Percentiles rank a stretch among this genome's conserved stretches.
Evolutionary conservation across 2,888 invertebrate species (phyloP).

Genomic region (Plebejus argus): DNA sequence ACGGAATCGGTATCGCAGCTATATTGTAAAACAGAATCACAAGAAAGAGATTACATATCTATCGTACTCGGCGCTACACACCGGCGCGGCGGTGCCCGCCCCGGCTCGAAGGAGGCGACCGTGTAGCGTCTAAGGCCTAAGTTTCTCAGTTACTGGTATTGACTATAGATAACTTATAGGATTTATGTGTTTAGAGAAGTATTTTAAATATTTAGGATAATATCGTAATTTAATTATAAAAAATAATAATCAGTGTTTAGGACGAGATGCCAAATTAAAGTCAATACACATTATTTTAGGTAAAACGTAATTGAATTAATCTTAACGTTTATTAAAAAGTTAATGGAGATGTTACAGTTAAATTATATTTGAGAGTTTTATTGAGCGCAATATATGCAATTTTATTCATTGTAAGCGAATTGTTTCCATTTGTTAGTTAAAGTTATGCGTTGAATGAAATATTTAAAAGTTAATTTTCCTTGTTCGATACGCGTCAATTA

Average conservation of each 20-base stretch:
- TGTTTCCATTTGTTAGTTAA: conserved; percentile 80
- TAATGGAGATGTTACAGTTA: conserved; percentile 79
- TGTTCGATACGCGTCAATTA: conserved; percentile 45
- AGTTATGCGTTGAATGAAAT: conserved; percentile 73
- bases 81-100: conserved; percentile 46
- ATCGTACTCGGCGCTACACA: conserved; percentile 71
- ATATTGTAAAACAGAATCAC: conserved; percentile 49
- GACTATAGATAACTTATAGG: conserved; percentile 78
- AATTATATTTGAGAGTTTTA: conserved; percentile 82
- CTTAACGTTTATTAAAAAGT: conserved; percentile 79
- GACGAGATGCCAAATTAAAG: conserved; percentile 85
- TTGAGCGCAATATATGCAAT: conserved; percentile 78
- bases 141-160: conserved; percentile 73
- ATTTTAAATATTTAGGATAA: conserved; percentile 80
- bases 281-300: conserved; percentile 84
- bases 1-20: conserved; percentile 64
- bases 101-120: conserved; percentile 60
- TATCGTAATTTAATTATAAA: conserved; percentile 69
- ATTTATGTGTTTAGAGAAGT: conserved; percentile 81
- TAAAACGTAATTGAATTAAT: conserved; percentile 79
- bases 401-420: conserved; percentile 79
- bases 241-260: conserved; percentile 78
- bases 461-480: conserved; percentile 66
- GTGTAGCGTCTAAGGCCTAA: conserved; percentile 78
- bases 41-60: conserved; percentile 73